Evolutionary conservation across 2,113 vertebrate genomes (phyloP).

Genomic region (Ranitomeya variabilis): DNA sequence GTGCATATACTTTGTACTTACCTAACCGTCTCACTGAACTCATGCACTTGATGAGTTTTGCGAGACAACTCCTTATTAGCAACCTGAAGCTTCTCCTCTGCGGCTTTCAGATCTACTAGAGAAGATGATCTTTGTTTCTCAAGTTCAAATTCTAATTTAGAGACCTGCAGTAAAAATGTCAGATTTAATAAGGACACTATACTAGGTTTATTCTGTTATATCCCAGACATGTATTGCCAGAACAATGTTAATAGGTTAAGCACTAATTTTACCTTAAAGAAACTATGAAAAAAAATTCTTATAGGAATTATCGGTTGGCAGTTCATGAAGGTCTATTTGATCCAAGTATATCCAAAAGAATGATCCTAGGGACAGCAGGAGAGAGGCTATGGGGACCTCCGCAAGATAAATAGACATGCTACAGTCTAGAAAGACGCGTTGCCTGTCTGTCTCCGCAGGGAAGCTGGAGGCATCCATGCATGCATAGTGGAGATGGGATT

Average conservation of each 20-base stretch:
- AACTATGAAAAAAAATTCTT: background rate
- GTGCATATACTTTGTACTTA: constrained; percentile 61
- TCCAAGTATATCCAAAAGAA: background rate
- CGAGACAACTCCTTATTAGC: constrained; percentile 71
- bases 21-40: constrained; percentile 78
- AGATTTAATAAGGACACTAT: background rate
- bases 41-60: constrained; percentile 72
- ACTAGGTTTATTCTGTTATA: background rate
- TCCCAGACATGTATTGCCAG: background rate
- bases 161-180: constrained; percentile 72
- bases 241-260: background rate
- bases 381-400: background rate
- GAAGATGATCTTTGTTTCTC: constrained; percentile 76
- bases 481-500: no score
- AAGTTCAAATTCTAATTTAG: constrained; percentile 83
- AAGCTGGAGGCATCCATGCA: no score
- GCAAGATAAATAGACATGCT: no score
- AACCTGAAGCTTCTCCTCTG: constrained; percentile 70
- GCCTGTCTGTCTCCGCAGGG: no score
- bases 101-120: constrained; percentile 74
- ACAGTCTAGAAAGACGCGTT: no score
- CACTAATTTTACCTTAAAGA: background rate
- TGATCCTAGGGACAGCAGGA: background rate
- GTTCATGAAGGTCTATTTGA: background rate
- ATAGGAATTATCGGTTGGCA: background rate